Conservation (phyloP, 2,888 invertebrate genomes). For the Venustoraphidia nigricollis region DNA sequence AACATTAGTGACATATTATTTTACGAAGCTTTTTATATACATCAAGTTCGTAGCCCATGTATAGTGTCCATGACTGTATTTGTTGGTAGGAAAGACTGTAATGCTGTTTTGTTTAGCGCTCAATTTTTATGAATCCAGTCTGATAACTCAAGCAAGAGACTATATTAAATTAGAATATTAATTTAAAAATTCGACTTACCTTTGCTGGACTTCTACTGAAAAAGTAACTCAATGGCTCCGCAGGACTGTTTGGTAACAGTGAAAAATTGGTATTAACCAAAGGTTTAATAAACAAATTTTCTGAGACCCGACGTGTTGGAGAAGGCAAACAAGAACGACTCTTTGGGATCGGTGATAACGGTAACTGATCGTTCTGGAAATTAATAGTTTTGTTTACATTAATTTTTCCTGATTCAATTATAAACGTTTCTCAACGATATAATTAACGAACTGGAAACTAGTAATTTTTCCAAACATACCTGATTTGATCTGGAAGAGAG, state of each 20-base stretch:
- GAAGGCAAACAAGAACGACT: constrained; percentile 35
- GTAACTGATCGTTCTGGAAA: constrained; percentile 26
- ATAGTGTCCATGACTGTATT: too few species aligned
- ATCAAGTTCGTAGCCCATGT: too few species aligned
- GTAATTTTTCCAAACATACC: constrained; percentile 12
- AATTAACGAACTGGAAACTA: too few species aligned
- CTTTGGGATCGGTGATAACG: constrained; percentile 60
- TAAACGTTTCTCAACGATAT: too few species aligned
- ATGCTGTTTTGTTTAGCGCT: too few species aligned
- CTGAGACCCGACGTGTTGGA: constrained; percentile 38
- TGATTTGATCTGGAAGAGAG: constrained; percentile 32
- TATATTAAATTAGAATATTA: constrained; percentile 1
- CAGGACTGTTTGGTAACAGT: constrained; percentile 27
- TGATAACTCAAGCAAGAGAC: constrained; percentile 1
- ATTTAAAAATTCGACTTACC: constrained; percentile 30
- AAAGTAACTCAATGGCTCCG: constrained; percentile 52
- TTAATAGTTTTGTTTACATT: constrained; percentile 1
- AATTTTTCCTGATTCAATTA: too few species aligned
- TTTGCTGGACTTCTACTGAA: constrained; percentile 80
- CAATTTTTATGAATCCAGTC: too few species aligned
- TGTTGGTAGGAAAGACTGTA: too few species aligned
- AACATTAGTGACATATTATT: too few species aligned
- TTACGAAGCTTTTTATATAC: too few species aligned
- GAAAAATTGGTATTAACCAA: constrained; percentile 29
- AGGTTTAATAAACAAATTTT: constrained; percentile 43